A percentile compares a stretch with the other conserved stretches of the same genome.
Evolutionary conservation across 2,888 invertebrate genomes (phyloP).

Genomic region (Hartigia nigra): DNA sequence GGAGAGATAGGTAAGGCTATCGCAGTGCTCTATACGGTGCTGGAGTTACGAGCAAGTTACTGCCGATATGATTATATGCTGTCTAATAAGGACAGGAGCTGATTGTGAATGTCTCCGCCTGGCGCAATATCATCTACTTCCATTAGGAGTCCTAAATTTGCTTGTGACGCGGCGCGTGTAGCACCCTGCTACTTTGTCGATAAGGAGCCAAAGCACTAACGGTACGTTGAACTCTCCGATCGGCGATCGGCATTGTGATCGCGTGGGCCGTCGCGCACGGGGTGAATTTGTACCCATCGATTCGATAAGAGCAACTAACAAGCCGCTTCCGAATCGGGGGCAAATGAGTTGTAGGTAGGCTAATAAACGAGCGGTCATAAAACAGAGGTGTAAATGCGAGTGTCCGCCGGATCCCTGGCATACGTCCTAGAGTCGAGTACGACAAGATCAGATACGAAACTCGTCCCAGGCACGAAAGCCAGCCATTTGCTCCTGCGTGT

Average conservation of each 20-base stretch:
- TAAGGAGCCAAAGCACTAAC: not conserved
- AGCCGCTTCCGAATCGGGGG: constrained; percentile 8
- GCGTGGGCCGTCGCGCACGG: not conserved
- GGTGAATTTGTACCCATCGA: not conserved
- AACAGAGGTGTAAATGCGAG: constrained; percentile 25
- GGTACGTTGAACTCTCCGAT: not conserved
- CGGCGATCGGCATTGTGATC: not conserved
- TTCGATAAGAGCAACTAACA: not conserved
- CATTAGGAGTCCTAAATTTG: constrained; percentile 24
- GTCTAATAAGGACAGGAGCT: constrained; percentile 34
- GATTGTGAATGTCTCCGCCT: constrained; percentile 23
- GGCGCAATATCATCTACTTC: constrained; percentile 24
- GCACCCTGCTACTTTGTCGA: not conserved
- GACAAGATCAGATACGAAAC: constrained; percentile 20
- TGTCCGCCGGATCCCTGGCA: constrained; percentile 20
- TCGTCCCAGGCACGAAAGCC: constrained; percentile 19
- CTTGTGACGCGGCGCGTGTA: not conserved
- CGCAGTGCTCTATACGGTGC: constrained; percentile 17
- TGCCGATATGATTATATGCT: constrained; percentile 31
- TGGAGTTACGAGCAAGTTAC: constrained; percentile 27
- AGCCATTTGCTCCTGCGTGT: not conserved
- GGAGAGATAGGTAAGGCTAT: constrained; percentile 30
- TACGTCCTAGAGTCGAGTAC: not conserved
- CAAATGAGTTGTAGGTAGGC: constrained; percentile 28
- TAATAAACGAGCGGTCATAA: constrained; percentile 29